Base-by-base conservation (phyloP, 1,140 invertebrate genomes). In the Belonocnema kinseyi region DNA sequence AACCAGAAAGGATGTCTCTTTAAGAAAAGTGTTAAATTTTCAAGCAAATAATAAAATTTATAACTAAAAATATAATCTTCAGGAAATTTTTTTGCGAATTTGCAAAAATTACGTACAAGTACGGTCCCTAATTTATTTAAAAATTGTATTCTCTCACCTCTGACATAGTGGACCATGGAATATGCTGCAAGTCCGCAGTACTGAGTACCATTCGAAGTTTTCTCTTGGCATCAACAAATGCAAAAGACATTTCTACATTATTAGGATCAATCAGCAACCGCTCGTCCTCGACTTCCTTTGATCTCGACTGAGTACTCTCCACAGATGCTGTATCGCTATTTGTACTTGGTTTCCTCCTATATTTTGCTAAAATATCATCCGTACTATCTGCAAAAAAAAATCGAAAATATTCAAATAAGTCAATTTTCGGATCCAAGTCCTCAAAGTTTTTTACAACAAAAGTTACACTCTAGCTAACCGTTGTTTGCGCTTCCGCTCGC, bases 321-420 rank as follows among this genome's bases (percentile, higher is more conserved):
- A 90, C 84, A 1, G 88, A 89, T 5, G 91, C 91, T 19, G 93
- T 92, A 78, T 93, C 93, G 76, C 91, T 93, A 21, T 93, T 90
- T 33, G 92, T 92, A 81, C 94, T 95, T 1, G 94, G 93, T 91
- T 98, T 97, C 70, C 96, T 94, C 16, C 98, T 93, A 90, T 99
- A 99, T 87, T 99, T 99, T 33, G 97, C 97, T 80, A 99, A 93
- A 85, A 99, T 99, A 86, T 99, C 98, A 87, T 99, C 98, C 14
- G 96, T 94, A 53, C 94, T 94, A 90, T 97, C 97, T 93, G 81
- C 17, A 46, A 26, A 10, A 56, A 13, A 73, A 75, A 52, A 11
- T 26, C 66, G 12, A 70, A 52, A 21, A 26, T 74, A 33, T 66
- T 75, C 26, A 33, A 52, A 72, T 72, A 72, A 26, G 11, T 33